Evolutionary conservation across 1,140 invertebrate species (phyloP), one percentile per base, ranked within the genome.

Genomic region (Myzus persicae): DNA sequence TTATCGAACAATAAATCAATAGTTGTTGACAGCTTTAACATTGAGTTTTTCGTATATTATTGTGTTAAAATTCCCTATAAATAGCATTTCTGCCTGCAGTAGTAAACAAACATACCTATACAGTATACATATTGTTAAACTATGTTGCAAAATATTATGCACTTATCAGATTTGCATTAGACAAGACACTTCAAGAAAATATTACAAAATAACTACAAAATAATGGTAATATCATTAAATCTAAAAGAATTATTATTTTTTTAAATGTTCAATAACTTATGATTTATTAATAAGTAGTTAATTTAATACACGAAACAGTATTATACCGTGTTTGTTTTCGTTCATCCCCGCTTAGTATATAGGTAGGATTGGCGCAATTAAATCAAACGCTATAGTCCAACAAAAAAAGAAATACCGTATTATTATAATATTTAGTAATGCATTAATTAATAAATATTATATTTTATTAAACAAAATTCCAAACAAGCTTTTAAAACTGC

Each of bases 1-100:
- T 87, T n/a, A 42, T 87, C 42, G 26, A 87, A 46, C 24, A 87
- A 44, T 87, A 44, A 87, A 87, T n/a, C 84, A 44, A 87, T 87
- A 46, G 14, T 87, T 26, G 24, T 44, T 22, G 44, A 14, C 14
- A n/a, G n/a, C 44, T 88, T 46, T 88, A 42, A 85, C n/a, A 88
- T 48, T 36, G n/a, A 48, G 31, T n/a, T n/a, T 88, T 87, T n/a
- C 59, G 31, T 76, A 38, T 88, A 44, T 31, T 85, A 31, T 46
- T 22, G 42, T 46, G 44, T 36, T 46, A 22, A 46, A 88, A 36
- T 31, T 11, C 26, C 82, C 22, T 85, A 31, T 5, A 42, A 87
- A 46, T 44, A n/a, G 26, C 38, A 85, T 31, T 82, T 18, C 36
- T 1, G 82, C 1, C 14, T n/a, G 20, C 18, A 36, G 26, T 31